These are phyloP conservation scores for Metopolophium dirhodum DNA, from an alignment of 1,140 invertebrate genomes.

Conservation along the genomic window DNA sequence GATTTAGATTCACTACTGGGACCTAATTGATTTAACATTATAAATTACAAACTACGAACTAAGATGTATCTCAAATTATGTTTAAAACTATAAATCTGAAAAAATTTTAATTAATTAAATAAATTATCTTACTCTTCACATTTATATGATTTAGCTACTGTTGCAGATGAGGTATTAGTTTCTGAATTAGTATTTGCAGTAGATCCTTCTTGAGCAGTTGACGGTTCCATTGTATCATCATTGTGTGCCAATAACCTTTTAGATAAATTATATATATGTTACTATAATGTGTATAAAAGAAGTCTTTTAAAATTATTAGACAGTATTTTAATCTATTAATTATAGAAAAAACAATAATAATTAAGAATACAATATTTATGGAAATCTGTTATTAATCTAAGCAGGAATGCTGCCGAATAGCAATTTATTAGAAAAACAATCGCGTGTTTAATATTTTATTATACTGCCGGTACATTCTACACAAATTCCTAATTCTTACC, in stretches of 20 bases:
- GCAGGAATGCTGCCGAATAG: neutral
- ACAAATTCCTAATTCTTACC: slow-evolving; percentile 66
- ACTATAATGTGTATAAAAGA: neutral
- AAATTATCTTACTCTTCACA: slow-evolving; percentile 79
- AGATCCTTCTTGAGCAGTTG: slow-evolving; percentile 59
- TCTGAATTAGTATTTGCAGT: slow-evolving; percentile 62
- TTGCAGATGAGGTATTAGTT: slow-evolving; percentile 61
- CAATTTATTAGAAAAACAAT: neutral
- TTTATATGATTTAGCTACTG: slow-evolving; percentile 80
- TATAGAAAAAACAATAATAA: too few relatives aligned
- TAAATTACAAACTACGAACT: neutral
- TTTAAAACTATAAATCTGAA: neutral
- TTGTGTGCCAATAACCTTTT: slow-evolving; percentile 72
- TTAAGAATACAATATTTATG: neutral
- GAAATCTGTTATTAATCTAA: neutral
- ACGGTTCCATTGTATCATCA: slow-evolving; percentile 71
- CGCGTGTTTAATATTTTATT: neutral
- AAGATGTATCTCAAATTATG: neutral
- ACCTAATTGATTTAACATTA: neutral
- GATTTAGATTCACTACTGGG: neutral
- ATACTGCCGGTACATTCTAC: neutral
- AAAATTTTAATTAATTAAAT: neutral
- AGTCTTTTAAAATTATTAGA: neutral
- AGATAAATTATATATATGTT: slow-evolving; percentile 26
- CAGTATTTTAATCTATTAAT: neutral